Conservation (phyloP, 2,113 vertebrate species). For the Cyrtonyx montezumae region DNA sequence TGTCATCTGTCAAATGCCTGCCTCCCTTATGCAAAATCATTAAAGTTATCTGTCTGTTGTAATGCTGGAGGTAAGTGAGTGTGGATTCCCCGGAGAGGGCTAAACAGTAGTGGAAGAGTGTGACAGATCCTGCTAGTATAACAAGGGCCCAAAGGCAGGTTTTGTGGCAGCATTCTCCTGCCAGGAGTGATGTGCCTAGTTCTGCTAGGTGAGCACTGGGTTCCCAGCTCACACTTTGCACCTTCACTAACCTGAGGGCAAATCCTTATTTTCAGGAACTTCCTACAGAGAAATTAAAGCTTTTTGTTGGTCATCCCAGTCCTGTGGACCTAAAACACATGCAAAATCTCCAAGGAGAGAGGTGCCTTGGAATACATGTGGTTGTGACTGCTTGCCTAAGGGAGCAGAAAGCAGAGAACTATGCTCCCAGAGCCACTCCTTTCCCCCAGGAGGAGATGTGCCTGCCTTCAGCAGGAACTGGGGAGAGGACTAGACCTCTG, state of each 20-base stretch:
- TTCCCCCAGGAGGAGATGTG: rapidly evolving
- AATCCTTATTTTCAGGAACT: rapidly evolving
- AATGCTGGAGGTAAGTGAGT: neutral
- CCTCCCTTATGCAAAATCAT: rapidly evolving
- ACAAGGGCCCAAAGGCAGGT: rapidly evolving
- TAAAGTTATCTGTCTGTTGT: neutral
- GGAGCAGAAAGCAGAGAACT: neutral
- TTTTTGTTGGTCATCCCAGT: neutral
- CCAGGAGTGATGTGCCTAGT: neutral
- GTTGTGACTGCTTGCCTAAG: neutral
- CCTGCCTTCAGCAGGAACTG: rapidly evolving
- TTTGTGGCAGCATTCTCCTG: neutral
- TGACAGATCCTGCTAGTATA: neutral
- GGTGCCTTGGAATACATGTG: rapidly evolving
- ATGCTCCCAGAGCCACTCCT: neutral
- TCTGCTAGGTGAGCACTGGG: neutral
- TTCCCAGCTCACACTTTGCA: neutral
- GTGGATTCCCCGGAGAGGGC: neutral
- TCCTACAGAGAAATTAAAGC: neutral
- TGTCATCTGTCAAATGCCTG: neutral
- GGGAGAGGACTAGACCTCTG: rapidly evolving
- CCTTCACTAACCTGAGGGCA: neutral
- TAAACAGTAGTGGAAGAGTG: neutral
- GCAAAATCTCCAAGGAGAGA: neutral
- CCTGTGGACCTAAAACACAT: rapidly evolving